Base-by-base conservation (phyloP, 2,797 vertebrate species). In the Manis javanica region DNA sequence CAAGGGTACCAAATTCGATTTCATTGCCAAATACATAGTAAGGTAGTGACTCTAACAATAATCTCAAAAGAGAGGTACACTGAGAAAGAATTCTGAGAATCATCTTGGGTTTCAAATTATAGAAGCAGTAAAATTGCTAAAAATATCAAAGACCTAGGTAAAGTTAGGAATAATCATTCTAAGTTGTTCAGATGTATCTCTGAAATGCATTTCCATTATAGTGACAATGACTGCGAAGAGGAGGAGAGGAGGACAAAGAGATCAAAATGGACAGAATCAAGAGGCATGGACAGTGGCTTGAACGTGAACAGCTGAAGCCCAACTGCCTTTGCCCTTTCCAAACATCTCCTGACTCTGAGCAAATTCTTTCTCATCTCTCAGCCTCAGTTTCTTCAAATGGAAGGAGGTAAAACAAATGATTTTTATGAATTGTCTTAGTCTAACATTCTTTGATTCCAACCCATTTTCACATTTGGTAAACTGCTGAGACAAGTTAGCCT, bases 51-150 rank as follows among this genome's bases (percentile, higher is more conserved):
- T 68, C 5, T 10, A 57, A 8, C 63, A 94, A 14, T 81, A 74
- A 57, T 79, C 57, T 92, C 66, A 53, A 68, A 46, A 49, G n/a
- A 61, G 7, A 51, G 18, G 31, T 66, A 57, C n/a, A 64, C 19
- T 14, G 59, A 69, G 53, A 87, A 91, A 39, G 82, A 94, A 87
- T n/a, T 37, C 5, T 86, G 68, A 81, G 69, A 86, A 84, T 49
- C 42, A 55, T 82, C 42, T 63, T 81, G 74, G 59, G 37, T 90
- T 96, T 90, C 61, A 78, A 90, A 71, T 96, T 83, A 83, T 2
- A 55, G 31, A 84, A 89, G 51, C 34, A 92, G 6, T 68, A 85
- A 63, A 74, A 53, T 11, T 87, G n/a, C 55, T 34, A 64, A 10
- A 69, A 87, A 77, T 63, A 87, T 39, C 55, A 87, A 89, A 88